Evolutionary conservation across 2,888 invertebrate species (phyloP), one percentile per base, ranked within the genome.

Genomic region (Drosophila infuscata): DNA sequence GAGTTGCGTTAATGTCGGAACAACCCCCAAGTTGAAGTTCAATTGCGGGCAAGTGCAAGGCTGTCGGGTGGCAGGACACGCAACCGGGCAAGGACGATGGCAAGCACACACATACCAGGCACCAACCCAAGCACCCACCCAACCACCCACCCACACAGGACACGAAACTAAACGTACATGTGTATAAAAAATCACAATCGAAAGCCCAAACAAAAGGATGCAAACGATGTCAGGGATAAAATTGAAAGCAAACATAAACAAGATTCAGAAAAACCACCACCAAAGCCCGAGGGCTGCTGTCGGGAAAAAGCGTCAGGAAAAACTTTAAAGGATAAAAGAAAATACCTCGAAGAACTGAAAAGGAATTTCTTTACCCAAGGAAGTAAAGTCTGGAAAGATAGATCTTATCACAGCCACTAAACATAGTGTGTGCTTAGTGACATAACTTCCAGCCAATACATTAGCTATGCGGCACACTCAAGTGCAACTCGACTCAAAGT

Each of bases 1-100:
- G 51, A 49, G 49, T 32, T 15, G 1, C 20, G 12, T 54, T 51
- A 17, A 12, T 25, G 58, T 33, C 67, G 63, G 36, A 33, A 49
- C 87, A 80, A 88, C 87, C 87, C 85, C 88, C 82, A 80, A 80
- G 71, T 57, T 59, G 74, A 79, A 72, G 76, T 83, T 82, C 80
- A 83, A 88, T 76, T 83, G 89, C 88, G 87, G 85, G 76, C 88
- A 89, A 87, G 87, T 89, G 83, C 84, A 83, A 76, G 83, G 76
- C 76, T 81, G 75, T 70, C 70, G 70, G 49, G 69, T 15, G 70
- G 33, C 66, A 64, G 75, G 68, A 70, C 75, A 71, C 56, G 69
- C 62, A 64, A 49, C 11, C 69, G 43, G 67, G 64, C 79, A 81
- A 81, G 79, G 81, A 77, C 81, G 69, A 48, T 58, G 69, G 48